These are phyloP conservation scores for Otolemur garnettii DNA, from an alignment of 2,113 vertebrate genomes.

Conservation along the genomic window DNA sequence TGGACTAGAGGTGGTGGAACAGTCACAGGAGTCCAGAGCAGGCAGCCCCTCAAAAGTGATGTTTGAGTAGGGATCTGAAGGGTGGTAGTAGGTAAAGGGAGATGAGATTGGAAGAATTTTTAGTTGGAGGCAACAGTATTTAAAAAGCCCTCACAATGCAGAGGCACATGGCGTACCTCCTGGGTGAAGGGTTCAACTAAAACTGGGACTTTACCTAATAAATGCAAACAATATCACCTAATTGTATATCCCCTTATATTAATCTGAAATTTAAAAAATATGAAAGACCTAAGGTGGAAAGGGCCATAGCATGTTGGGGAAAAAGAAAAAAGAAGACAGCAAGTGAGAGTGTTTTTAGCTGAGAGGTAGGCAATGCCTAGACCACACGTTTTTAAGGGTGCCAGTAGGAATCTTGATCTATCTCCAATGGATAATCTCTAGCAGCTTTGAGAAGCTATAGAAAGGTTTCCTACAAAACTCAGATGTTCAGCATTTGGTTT, in stretches of 20 bases:
- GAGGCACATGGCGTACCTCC: too few species aligned
- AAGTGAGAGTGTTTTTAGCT: background rate
- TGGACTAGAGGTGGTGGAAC: background rate
- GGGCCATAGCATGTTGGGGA: background rate
- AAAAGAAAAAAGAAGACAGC: background rate
- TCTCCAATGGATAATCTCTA: background rate
- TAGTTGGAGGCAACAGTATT: background rate
- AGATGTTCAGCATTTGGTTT: constrained; percentile 48
- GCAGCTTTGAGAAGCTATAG: background rate
- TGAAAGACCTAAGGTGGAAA: background rate
- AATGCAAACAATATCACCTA: too few species aligned
- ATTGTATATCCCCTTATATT: too few species aligned
- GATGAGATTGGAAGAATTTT: constrained; percentile 29
- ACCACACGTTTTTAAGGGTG: background rate
- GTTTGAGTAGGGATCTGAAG: background rate
- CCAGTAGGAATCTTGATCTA: background rate
- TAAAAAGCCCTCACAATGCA: background rate
- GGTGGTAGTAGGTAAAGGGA: background rate
- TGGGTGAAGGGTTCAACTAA: too few species aligned
- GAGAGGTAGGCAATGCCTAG: background rate
- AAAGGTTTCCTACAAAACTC: background rate
- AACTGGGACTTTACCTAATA: too few species aligned
- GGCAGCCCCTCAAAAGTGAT: background rate
- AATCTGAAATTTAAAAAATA: too few species aligned
- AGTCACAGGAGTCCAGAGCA: background rate